A percentile compares a stretch with the other conserved stretches of the same genome.
Evolutionary conservation across 2,888 invertebrate species (phyloP).

Genomic region (Parnassius apollo): DNA sequence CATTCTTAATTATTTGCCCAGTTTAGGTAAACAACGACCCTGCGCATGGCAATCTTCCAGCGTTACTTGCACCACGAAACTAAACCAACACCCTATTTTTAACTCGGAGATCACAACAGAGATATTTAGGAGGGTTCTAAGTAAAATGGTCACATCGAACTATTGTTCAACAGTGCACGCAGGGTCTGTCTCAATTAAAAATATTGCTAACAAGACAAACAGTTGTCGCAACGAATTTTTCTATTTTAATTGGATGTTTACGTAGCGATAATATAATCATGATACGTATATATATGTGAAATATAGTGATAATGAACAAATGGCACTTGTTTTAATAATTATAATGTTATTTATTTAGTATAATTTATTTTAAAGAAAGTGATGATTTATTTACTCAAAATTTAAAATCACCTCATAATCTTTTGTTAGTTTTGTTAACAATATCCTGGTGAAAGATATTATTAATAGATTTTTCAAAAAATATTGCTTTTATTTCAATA

Average conservation of each 20-base stretch:
- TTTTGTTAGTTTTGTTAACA: no score
- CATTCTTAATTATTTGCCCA: slow-evolving; percentile 78
- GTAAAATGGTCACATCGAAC: slow-evolving; percentile 48
- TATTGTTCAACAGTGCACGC: slow-evolving; percentile 65
- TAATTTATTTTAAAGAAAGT: no score
- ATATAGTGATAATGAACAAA: neutral
- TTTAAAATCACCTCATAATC: no score
- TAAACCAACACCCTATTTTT: slow-evolving; percentile 25
- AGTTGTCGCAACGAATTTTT: slow-evolving; percentile 66
- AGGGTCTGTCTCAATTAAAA: slow-evolving; percentile 77
- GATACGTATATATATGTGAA: neutral
- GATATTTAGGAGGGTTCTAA: slow-evolving; percentile 38
- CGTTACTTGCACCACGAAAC: slow-evolving; percentile 41
- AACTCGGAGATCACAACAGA: slow-evolving; percentile 21
- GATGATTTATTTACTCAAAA: no score
- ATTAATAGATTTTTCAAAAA: no score
- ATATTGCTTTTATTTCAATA: no score
- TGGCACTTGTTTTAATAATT: neutral
- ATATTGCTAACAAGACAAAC: slow-evolving; percentile 76
- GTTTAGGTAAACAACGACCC: slow-evolving; percentile 74
- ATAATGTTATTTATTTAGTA: no score
- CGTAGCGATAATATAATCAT: slow-evolving; percentile 55
- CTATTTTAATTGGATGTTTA: slow-evolving; percentile 72
- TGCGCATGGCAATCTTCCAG: slow-evolving; percentile 41
- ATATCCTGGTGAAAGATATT: no score